phyloP scores from a whole-genome alignment of 2,113 vertebrate species.

The Salvelinus fontinalis region DNA sequence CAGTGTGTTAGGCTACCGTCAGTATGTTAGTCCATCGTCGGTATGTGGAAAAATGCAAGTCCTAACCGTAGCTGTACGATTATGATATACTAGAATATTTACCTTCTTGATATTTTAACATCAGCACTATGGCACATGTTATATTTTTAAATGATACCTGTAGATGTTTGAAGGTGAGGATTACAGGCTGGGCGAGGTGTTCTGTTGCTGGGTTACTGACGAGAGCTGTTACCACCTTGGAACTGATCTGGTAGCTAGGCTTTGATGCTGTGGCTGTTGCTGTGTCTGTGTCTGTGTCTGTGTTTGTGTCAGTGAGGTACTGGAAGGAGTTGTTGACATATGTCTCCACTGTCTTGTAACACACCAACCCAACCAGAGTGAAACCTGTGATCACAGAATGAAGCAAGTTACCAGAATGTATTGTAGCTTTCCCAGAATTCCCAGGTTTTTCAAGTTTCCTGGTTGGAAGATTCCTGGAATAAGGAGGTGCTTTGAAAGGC shows the following conservation, averaged over 20 bases:
- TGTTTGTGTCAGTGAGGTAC: constrained; percentile 14
- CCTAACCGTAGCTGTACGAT: no score
- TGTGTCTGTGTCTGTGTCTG: not conserved
- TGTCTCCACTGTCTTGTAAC: constrained; percentile 61
- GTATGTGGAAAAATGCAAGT: no score
- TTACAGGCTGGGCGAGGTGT: constrained; percentile 55
- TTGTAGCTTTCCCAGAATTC: no score
- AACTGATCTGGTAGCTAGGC: constrained; percentile 46
- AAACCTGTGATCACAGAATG: constrained; percentile 57
- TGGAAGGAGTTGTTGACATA: constrained; percentile 59
- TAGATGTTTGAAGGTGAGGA: constrained; percentile 69
- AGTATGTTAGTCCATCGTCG: no score
- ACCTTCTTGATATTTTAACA: no score
- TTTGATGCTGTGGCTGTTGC: not conserved
- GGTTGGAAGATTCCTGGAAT: no score
- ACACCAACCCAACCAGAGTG: constrained; percentile 71
- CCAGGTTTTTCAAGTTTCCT: no score
- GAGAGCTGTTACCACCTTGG: constrained; percentile 70
- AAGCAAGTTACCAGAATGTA: not conserved
- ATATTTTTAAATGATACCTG: constrained; percentile 37
- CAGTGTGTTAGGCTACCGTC: no score
- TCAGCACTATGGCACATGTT: no score
- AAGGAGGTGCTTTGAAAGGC: no score
- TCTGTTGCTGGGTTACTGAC: constrained; percentile 70
- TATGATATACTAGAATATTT: no score